These are phyloP conservation scores for Percopsis transmontana DNA, from an alignment of 2,113 vertebrate species.

Conservation along the genomic window DNA sequence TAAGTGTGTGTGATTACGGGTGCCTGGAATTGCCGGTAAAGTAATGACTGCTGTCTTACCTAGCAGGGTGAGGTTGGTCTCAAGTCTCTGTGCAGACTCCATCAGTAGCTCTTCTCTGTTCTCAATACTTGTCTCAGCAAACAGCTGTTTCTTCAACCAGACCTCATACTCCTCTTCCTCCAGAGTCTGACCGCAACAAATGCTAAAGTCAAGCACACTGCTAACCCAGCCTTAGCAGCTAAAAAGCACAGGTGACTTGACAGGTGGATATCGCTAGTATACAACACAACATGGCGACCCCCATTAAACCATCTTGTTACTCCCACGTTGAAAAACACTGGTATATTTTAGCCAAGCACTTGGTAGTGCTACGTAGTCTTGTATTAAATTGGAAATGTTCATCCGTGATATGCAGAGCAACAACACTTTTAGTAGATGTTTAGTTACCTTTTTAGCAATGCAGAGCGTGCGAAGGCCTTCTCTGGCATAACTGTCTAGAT, in stretches of 20 bases:
- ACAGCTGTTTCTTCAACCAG: constrained; percentile 84
- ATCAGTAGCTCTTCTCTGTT: constrained; percentile 86
- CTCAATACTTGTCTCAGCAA: constrained; percentile 93
- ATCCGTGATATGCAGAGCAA: no score
- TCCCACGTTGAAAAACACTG: no score
- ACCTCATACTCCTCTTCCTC: constrained; percentile 84
- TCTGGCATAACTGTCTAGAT: constrained; percentile 88
- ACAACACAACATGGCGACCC: no score
- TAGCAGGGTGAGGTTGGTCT: constrained; percentile 87
- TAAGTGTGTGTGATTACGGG: background rate
- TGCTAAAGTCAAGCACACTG: no score
- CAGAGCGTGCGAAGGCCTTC: constrained; percentile 92
- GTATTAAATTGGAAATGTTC: no score
- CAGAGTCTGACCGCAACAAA: constrained; percentile 76
- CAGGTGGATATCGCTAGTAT: no score
- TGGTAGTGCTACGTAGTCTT: no score
- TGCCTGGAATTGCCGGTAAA: background rate
- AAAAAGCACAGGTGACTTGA: constrained; percentile 15
- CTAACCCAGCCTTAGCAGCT: background rate
- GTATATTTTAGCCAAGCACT: no score
- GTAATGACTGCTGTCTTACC: constrained; percentile 73
- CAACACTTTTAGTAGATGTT: no score
- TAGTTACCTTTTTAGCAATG: constrained; percentile 87
- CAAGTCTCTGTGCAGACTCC: constrained; percentile 85
- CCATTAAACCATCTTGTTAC: no score